Evolutionary conservation across 2,797 vertebrate species (phyloP).

Genomic region (Notamacropus eugenii): DNA sequence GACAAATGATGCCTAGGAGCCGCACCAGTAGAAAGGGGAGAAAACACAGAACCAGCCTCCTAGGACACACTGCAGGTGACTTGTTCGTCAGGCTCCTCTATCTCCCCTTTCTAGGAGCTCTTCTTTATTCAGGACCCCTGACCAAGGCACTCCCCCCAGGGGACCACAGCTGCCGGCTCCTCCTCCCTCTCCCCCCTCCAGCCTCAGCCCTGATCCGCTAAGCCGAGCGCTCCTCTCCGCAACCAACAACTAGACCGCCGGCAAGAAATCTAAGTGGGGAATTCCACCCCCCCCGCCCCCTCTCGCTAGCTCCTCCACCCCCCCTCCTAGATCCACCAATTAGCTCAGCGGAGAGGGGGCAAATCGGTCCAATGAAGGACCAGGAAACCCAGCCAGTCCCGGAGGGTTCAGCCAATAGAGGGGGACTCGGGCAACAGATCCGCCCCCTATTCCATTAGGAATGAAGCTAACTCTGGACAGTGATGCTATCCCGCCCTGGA

Average conservation of each 20-base stretch:
- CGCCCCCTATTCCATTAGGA: conserved; percentile 40
- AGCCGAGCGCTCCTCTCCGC: conserved; percentile 21
- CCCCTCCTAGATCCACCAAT: conserved; percentile 74
- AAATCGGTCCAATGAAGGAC: conserved; percentile 71
- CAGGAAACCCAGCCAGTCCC: conserved; percentile 48
- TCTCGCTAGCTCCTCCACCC: conserved; percentile 37
- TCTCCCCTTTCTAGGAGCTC: neutral
- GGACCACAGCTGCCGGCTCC: neutral
- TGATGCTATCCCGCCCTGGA: conserved; percentile 1
- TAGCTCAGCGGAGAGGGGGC: conserved; percentile 57
- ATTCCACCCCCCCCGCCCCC: conserved; percentile 71
- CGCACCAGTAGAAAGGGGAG: neutral
- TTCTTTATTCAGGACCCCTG: neutral
- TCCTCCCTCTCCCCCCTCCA: neutral
- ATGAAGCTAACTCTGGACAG: neutral
- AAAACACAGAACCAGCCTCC: neutral
- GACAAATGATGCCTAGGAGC: conserved; percentile 58
- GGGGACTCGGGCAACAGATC: conserved; percentile 50
- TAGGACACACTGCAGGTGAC: conserved; percentile 48
- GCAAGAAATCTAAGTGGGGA: conserved; percentile 60
- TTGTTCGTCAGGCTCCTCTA: neutral
- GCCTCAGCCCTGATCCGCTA: neutral
- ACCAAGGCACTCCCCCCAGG: neutral
- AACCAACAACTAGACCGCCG: conserved; percentile 43
- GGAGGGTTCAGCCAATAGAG: conserved; percentile 72